phyloP scores from a whole-genome alignment of 1,140 invertebrate species.

The Tetranychus cinnabarinus region DNA sequence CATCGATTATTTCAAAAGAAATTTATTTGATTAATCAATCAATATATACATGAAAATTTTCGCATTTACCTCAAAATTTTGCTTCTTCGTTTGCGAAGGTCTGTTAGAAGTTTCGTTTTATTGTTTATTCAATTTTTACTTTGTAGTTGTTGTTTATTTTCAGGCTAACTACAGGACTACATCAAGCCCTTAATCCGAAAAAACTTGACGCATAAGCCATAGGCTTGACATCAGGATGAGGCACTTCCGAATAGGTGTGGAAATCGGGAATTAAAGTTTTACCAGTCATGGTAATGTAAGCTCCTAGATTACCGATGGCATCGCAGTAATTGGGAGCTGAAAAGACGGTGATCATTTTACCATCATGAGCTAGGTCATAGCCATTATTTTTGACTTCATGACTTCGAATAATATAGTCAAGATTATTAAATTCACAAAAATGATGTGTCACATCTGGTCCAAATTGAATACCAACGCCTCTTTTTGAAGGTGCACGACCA shows the following conservation, averaged over 20 bases:
- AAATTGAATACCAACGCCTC: slow-evolving; percentile 94
- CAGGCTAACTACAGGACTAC: too few relatives aligned
- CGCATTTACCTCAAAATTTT: too few relatives aligned
- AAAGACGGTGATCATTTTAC: slow-evolving; percentile 83
- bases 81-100: too few relatives aligned
- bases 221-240: slow-evolving; percentile 86
- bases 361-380: slow-evolving; percentile 78
- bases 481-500: slow-evolving; percentile 72
- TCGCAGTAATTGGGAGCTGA: slow-evolving; percentile 99
- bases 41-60: too few relatives aligned
- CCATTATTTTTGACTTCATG: slow-evolving; percentile 96
- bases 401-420: slow-evolving; percentile 69
- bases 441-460: slow-evolving; percentile 82
- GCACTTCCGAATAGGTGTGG: slow-evolving; percentile 75
- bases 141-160: too few relatives aligned
- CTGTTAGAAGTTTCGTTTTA: too few relatives aligned
- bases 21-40: too few relatives aligned
- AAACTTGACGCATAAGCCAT: slow-evolving; percentile 31
- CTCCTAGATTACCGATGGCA: slow-evolving; percentile 93
- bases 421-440: slow-evolving; percentile 58
- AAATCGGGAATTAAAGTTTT: slow-evolving; percentile 71
- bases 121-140: too few relatives aligned
- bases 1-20: too few relatives aligned
- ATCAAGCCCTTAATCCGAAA: slow-evolving; percentile 3
- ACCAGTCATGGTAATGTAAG: slow-evolving; percentile 82